Base-by-base conservation (phyloP, 2,888 invertebrate species). In the Diogma glabrata region DNA sequence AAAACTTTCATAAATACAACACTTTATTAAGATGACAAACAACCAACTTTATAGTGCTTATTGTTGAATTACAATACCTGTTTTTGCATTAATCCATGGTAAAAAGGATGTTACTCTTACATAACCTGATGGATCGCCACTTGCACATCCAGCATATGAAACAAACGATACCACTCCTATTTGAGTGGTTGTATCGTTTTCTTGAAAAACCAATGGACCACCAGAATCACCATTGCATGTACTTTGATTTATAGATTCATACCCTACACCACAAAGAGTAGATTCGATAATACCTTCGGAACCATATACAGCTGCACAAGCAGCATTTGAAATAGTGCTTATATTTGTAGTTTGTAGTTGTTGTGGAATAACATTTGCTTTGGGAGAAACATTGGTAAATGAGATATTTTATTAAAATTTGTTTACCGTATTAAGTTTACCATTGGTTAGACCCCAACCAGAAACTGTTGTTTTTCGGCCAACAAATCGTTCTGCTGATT, bases 81-180 rank as follows among this genome's bases (percentile, higher is more conserved):
- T 22, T 22, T 22, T 23, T 14, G 20, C 43, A 12, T 22, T 43
- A 14, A 43, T 43, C 43, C 43, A 43, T n/a, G 20, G 12, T 7
- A n/a, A 23, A 43, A 43, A 43, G 7, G 43, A 43, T 0, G 43
- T 43, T 4, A 43, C 14, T 7, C 43, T 20, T 10, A 14, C 43
- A 16, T 43, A 43, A n/a, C 43, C 43, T 2, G 43, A 8, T 3
- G 43, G 43, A 43, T 43, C 22, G 7, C 22, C 43, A 12, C 5
- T 5, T 22, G 22, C 14, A 22, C 43, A 43, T n/a, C 43, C 43
- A 8, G 43, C 22, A 12, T 14, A 20, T 4, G 43, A 43, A 3
- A 43, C 43, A 22, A 43, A 43, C 6, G 43, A 43, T n/a, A 43
- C 43, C 20, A 43, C 9, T 5, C 43, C 43, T n/a, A 43, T 43